Evolutionary conservation across 2,888 invertebrate species (phyloP), one percentile per base, ranked within the genome.

Genomic region (Spilosoma lubricipeda): DNA sequence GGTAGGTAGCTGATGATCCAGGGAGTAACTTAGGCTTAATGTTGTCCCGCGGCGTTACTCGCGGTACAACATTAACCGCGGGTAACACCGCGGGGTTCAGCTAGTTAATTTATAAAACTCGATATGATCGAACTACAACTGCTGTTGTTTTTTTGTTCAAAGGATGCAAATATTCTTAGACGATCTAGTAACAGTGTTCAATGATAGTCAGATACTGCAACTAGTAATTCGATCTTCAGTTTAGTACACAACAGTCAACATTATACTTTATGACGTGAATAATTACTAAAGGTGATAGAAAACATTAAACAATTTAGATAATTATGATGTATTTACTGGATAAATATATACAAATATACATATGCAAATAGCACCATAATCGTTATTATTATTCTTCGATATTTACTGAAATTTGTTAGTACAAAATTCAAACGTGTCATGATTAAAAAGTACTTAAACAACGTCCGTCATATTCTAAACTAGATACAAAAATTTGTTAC

Each of bases 281-380:
- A 48, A 20, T 20, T 23, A 59, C 27, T 27, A 7, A 36, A 23
- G 65, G 36, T 36, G n/a, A 66, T 39, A 39, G 23, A 70, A 56
- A 39, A 27, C 9, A 45, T 11, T 18, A 48, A 48, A 23, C 23
- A 68, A 48, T 52, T 63, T 30, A 9, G n/a, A 11, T 56, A 13
- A 67, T 75, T 52, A 48, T 59, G 69, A 64, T 69, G 36, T 71
- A 77, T 79, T 84, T 80, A 74, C 76, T 84, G 80, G 71, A 30
- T 27, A 30, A 30, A 63, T 11, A 13, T 30, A 59, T 15, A n/a
- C 23, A n/a, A n/a, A n/a, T 56, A 56, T 56, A 78, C 73, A 75
- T 70, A 70, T 71, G 67, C 13, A 72, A 67, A 77, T 63, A 82
- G 77, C 78, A 80, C 76, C 77, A 68, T 30, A 30, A 70, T 42